Evolutionary conservation across 2,888 invertebrate genomes (phyloP), one percentile per base, ranked within the genome.

Genomic region (Hirtodrosophila duncani): DNA sequence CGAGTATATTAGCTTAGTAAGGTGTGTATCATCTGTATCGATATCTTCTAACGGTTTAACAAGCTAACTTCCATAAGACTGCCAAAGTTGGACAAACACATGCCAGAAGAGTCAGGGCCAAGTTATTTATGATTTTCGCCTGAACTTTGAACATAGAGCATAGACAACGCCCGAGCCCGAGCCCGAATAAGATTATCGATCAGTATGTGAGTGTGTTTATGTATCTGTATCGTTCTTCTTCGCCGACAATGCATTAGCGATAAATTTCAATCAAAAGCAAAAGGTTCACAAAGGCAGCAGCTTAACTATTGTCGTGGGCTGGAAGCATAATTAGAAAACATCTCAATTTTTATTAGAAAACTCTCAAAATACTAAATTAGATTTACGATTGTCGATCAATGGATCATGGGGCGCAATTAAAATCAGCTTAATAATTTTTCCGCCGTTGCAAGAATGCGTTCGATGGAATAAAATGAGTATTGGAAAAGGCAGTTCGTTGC

Each of bases 361-460:
- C 13, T 16, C 6, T 10, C 27, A 37, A 29, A 53, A 56, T 74
- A 72, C 68, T 84, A 82, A 84, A 81, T 83, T 68, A 83, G 83
- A 84, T 84, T 84, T 84, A 85, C 77, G 75, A 82, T 46, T 52
- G 31, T 44, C 52, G 67, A 67, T 72, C 83, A 82, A 79, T 72
- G 79, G 53, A 13, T 31, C 72, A 56, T 38, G 67, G 55, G 48
- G 59, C 65, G 66, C 75, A 82, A 82, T 82, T 82, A 83, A 83
- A 82, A 77, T 67, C 80, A 74, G 81, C 83, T 82, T 83, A 82
- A 83, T 69, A 70, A 70, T 52, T 53, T 63, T 62, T 58, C 26
- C 24, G 17, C 34, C 13, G 20, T 27, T 26, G 37, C 29, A 33
- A 33, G 30, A 27, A 24, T 24, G 37, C 26, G n/a, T n/a, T n/a